phyloP scores from a whole-genome alignment of 1,140 invertebrate genomes.

The Tetragnatha versicolor region DNA sequence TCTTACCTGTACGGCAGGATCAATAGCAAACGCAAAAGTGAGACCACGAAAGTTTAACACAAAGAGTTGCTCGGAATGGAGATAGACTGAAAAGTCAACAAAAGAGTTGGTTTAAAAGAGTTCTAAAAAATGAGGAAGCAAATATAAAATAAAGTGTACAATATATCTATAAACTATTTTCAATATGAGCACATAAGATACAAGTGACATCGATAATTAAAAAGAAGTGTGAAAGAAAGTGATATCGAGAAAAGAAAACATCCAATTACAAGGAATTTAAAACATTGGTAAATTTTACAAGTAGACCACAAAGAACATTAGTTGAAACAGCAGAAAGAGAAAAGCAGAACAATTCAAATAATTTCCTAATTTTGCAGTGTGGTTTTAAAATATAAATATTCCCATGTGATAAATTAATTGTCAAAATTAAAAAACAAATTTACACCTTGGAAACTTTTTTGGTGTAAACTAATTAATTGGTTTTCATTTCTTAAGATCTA shows the following conservation, averaged over 20 bases:
- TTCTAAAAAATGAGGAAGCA: too few relatives aligned
- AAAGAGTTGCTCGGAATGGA: slow-evolving; percentile 91
- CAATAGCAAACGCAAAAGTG: slow-evolving; percentile 94
- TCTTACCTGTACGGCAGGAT: slow-evolving; percentile 86
- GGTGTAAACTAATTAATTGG: too few relatives aligned
- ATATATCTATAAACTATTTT: too few relatives aligned
- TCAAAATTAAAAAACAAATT: background rate
- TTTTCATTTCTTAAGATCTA: too few relatives aligned
- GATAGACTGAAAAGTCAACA: slow-evolving; percentile 76
- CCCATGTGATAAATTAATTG: background rate
- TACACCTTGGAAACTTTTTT: too few relatives aligned
- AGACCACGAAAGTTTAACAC: slow-evolving; percentile 93
- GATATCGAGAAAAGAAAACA: too few relatives aligned
- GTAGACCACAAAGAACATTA: background rate
- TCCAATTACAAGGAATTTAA: too few relatives aligned
- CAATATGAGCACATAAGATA: too few relatives aligned
- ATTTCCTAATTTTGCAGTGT: too few relatives aligned
- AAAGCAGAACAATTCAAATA: background rate
- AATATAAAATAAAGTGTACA: too few relatives aligned
- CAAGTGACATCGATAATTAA: too few relatives aligned
- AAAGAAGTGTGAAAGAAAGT: background rate
- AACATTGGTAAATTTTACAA: background rate
- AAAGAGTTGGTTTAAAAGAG: background rate
- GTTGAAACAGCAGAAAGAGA: background rate
- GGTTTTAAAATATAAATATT: too few relatives aligned